Evolutionary conservation across 2,888 invertebrate genomes (phyloP).

Genomic region (Agelastica alni): DNA sequence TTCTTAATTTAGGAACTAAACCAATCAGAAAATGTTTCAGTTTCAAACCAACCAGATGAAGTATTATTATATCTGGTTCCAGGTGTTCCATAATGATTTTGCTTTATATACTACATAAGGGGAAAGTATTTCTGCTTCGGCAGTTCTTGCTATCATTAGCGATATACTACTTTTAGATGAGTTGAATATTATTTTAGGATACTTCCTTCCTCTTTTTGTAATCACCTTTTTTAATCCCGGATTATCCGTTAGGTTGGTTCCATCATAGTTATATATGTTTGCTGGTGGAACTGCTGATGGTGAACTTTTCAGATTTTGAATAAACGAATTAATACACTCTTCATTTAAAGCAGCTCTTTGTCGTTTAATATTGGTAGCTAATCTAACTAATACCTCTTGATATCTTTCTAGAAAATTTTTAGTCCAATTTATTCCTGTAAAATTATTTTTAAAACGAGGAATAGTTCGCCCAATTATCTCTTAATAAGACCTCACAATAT

Average conservation of each 20-base stretch:
- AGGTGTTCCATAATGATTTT: not conserved
- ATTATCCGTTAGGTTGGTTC: not conserved
- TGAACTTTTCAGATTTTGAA: too few relatives aligned
- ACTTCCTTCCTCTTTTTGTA: not conserved
- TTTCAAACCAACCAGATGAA: slow-evolving; percentile 29
- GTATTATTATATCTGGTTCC: slow-evolving; percentile 16
- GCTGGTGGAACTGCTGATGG: not conserved
- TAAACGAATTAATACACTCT: too few relatives aligned
- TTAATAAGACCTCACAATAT: too few relatives aligned
- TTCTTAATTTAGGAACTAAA: slow-evolving; percentile 25
- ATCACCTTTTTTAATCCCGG: not conserved
- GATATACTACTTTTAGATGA: not conserved
- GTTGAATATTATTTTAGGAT: not conserved
- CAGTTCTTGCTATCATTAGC: not conserved
- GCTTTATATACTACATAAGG: not conserved
- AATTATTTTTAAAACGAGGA: too few relatives aligned
- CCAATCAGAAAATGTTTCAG: not conserved
- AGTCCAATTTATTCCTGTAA: too few relatives aligned
- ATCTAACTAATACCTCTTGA: too few relatives aligned
- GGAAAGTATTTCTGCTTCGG: not conserved
- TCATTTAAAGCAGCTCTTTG: too few relatives aligned
- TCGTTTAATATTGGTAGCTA: too few relatives aligned
- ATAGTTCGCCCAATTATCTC: too few relatives aligned
- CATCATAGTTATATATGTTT: not conserved
- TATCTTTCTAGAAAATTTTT: too few relatives aligned